These are phyloP conservation scores for Brienomyrus brachyistius DNA, from an alignment of 2,113 vertebrate genomes.

Conservation along the genomic window DNA sequence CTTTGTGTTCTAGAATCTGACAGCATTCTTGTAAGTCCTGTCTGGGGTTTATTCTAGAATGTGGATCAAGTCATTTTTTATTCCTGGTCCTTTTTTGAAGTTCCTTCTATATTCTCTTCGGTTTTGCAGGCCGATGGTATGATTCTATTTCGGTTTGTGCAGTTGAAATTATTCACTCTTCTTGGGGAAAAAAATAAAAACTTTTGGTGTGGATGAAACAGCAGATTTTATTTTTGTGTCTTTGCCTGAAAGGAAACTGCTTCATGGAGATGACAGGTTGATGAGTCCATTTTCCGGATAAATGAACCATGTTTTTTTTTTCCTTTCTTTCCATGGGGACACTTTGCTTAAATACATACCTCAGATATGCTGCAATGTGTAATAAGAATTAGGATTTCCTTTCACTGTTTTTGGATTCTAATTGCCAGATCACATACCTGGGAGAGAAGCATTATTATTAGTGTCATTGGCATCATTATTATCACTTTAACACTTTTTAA, in stretches of 20 bases:
- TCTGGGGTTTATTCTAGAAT: neutral
- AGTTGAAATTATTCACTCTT: neutral
- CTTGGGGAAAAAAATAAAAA: neutral
- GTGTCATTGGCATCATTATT: neutral
- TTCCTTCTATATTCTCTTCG: neutral
- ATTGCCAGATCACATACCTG: neutral
- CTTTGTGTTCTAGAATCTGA: neutral
- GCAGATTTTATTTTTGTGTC: neutral
- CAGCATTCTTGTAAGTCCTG: neutral
- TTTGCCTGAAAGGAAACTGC: neutral
- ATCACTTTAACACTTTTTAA: neutral
- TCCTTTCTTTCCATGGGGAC: neutral
- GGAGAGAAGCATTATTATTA: neutral
- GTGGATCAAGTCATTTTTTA: neutral
- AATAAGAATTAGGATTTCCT: neutral
- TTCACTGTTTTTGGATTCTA: neutral
- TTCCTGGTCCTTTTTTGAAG: neutral
- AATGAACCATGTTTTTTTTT: neutral
- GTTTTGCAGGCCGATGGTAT: neutral
- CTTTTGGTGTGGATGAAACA: neutral
- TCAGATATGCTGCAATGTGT: neutral
- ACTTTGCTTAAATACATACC: neutral
- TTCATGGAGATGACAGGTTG: neutral
- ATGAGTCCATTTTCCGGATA: neutral
- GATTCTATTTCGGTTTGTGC: slow-evolving; percentile 7